Evolutionary conservation across 2,113 vertebrate species (phyloP), one percentile per base, ranked within the genome.

Genomic region (Bombycilla garrulus): DNA sequence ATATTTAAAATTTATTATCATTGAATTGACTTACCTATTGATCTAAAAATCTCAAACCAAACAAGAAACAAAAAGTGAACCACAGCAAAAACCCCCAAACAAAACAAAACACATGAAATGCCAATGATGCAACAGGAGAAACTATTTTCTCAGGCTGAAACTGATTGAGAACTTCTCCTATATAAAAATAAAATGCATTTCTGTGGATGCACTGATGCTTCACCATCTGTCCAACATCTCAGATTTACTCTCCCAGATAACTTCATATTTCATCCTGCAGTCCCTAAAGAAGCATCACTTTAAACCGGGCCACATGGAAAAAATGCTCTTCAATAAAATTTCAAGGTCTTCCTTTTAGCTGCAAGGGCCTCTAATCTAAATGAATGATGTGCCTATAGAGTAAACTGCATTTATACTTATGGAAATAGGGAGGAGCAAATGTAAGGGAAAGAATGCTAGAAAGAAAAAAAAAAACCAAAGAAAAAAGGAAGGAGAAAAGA

Each of bases 201-300:
- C 96, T 97, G 93, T 96, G 97, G 95, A 95, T 98, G 96, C 96
- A 97, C 89, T 96, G 97, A 98, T 60, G 73, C 90, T 98, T 96
- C 93, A 97, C 98, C 98, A 98, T 98, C 98, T 99, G 98, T 98
- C 98, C 97, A 96, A 97, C 97, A 97, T 98, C 97, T 97, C 97
- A 98, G 97, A 98, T 98, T 98, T 98, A 98, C 97, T 98, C 93
- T 97, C 95, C 60, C 90, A 96, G 95, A 98, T 98, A 98, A 98
- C 97, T 98, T 98, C 97, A 98, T 98, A 98, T 98, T 98, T 98
- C 98, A 98, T 87, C 96, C 94, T 82, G 58, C 61, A 95, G 86
- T 98, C 98, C 97, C 97, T 95, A 97, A 98, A 98, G 98, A 97
- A 98, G 95, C 97, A 97, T 98, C 92, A 93, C 90, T 98, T 98